A percentile compares a stretch with the other conserved stretches of the same genome.
Conservation (phyloP, 1,140 invertebrate genomes). For the Lepidotrigona ventralis region DNA sequence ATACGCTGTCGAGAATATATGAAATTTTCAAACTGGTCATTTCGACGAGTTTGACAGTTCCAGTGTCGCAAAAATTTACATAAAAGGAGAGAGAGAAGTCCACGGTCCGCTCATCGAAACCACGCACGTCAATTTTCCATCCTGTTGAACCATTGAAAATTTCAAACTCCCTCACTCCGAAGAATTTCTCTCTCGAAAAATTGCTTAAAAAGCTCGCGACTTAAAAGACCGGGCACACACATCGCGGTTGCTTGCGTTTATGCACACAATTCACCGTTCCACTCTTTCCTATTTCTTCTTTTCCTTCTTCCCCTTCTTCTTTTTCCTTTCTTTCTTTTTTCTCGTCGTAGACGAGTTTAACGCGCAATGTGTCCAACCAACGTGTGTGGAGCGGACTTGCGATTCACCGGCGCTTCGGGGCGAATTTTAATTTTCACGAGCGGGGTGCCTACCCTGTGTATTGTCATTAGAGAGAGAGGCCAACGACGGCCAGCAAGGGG, state of each 20-base stretch:
- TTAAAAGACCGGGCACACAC: neutral
- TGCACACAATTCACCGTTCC: neutral
- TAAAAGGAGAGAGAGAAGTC: neutral
- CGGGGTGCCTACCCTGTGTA: conserved; percentile 61
- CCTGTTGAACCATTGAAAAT: neutral
- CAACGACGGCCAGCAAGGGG: conserved; percentile 37
- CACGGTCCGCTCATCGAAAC: no score
- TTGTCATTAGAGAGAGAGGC: conserved; percentile 68
- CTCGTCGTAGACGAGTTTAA: conserved; percentile 39
- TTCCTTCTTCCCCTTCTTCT: neutral
- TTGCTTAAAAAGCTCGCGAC: neutral
- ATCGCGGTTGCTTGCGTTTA: neutral
- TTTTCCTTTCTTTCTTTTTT: neutral
- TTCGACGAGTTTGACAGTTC: no score
- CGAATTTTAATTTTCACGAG: conserved; percentile 72
- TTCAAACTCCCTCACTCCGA: neutral
- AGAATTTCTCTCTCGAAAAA: neutral
- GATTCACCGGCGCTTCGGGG: conserved; percentile 45
- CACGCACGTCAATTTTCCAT: neutral
- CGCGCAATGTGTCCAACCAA: conserved; percentile 33
- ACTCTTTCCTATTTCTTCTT: neutral
- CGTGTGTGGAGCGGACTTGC: neutral
- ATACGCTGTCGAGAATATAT: no score
- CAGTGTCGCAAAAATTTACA: neutral
- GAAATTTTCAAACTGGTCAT: no score